Conservation (phyloP, 2,888 invertebrate species). For the Orthosia gothica region DNA sequence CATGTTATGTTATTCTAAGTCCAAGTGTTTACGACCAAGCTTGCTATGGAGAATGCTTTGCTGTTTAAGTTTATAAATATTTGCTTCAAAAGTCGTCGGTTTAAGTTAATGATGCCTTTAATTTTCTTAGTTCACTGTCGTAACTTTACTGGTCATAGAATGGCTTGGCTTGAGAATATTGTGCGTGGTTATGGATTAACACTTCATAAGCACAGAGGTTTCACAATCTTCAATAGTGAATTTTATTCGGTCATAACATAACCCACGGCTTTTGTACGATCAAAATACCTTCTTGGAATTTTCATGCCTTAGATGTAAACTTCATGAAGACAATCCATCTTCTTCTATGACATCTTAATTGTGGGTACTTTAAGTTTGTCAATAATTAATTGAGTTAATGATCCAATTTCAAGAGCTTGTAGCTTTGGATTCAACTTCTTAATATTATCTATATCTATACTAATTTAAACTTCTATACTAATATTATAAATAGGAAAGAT, state of each 20-base stretch:
- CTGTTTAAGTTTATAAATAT: conserved; percentile 58
- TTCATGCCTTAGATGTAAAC: background rate
- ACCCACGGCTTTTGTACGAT: background rate
- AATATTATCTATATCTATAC: too few relatives aligned
- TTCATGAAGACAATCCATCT: background rate
- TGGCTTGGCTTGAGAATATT: background rate
- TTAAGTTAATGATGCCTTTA: conserved; percentile 34
- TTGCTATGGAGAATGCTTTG: conserved; percentile 29
- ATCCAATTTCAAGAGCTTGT: background rate
- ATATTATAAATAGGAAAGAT: too few relatives aligned
- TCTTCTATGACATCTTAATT: too few relatives aligned
- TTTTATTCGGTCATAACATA: background rate
- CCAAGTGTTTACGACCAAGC: conserved; percentile 32
- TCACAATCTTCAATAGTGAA: background rate
- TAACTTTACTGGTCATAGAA: conserved; percentile 18
- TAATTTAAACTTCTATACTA: too few relatives aligned
- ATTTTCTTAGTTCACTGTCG: conserved; percentile 27
- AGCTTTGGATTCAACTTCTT: background rate
- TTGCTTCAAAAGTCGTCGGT: conserved; percentile 55
- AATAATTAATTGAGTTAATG: background rate
- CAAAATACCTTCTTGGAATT: too few relatives aligned
- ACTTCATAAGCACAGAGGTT: background rate
- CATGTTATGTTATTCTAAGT: conserved; percentile 36
- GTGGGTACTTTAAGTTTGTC: too few relatives aligned
- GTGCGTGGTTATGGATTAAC: background rate